A percentile compares a stretch with the other conserved stretches of the same genome.
Conservation (phyloP, 1,140 invertebrate species). For the Dinothrombium tinctorium region DNA sequence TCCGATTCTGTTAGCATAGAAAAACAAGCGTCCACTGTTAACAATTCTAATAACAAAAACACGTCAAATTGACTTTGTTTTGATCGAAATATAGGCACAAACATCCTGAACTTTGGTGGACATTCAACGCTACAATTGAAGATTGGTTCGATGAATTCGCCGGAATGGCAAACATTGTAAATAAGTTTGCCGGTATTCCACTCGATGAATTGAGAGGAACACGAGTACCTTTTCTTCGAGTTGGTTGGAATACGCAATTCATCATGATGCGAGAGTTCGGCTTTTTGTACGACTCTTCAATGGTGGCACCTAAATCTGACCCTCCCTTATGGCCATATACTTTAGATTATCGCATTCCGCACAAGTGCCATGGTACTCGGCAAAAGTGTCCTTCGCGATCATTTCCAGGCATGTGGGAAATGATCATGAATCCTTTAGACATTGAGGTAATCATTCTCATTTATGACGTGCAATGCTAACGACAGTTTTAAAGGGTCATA, state of each 20-base stretch:
- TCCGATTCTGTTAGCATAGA: too few relatives aligned
- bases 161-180: slow-evolving; percentile 54
- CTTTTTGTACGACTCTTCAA: slow-evolving; percentile 80
- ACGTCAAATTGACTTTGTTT: too few relatives aligned
- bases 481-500: slow-evolving; percentile 71
- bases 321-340: slow-evolving; percentile 85
- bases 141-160: slow-evolving; percentile 89
- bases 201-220: slow-evolving; percentile 32
- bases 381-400: slow-evolving; percentile 43
- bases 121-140: slow-evolving; percentile 48
- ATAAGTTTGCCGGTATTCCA: slow-evolving; percentile 70
- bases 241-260: slow-evolving; percentile 82
- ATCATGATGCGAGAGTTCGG: slow-evolving; percentile 87
- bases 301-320: slow-evolving; percentile 61
- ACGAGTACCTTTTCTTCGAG: slow-evolving; percentile 62
- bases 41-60: too few relatives aligned
- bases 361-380: slow-evolving; percentile 54
- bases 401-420: slow-evolving; percentile 69
- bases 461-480: neutral
- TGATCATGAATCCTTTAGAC: slow-evolving; percentile 76
- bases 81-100: slow-evolving; percentile 32
- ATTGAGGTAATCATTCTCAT: slow-evolving; percentile 64
- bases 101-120: slow-evolving; percentile 36
- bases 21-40: too few relatives aligned
- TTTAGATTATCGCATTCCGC: slow-evolving; percentile 77